These are phyloP conservation scores for Drosophila rellima DNA, from an alignment of 2,888 invertebrate genomes.

Conservation along the genomic window DNA sequence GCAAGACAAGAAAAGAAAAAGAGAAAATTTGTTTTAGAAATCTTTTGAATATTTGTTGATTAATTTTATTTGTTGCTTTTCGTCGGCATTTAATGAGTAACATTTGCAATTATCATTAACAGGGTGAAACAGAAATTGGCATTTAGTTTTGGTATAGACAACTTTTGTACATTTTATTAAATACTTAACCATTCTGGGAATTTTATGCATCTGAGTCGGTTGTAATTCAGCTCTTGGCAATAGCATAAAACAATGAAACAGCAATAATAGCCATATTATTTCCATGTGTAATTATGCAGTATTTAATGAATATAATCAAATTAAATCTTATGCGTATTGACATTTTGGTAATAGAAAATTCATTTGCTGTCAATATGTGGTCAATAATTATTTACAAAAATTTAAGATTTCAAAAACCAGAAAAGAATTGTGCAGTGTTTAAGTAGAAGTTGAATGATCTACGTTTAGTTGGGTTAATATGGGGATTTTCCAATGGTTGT, in stretches of 20 bases:
- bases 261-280: background rate
- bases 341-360: background rate
- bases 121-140: background rate
- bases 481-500: constrained; percentile 3
- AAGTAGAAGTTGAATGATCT: constrained; percentile 7
- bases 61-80: background rate
- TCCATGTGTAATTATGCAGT: background rate
- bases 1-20: background rate
- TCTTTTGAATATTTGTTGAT: background rate
- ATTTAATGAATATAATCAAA: constrained; percentile 6
- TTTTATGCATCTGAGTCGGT: background rate
- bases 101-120: background rate
- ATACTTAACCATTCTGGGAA: background rate
- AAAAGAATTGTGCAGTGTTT: no score
- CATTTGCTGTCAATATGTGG: background rate
- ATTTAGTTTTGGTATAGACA: background rate
- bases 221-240: background rate
- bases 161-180: background rate
- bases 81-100: background rate
- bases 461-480: background rate
- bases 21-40: background rate
- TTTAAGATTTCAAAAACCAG: no score
- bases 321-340: background rate
- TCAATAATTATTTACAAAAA: background rate
- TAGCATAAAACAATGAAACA: background rate